A percentile compares a stretch with the other conserved stretches of the same genome.
phyloP scores from a whole-genome alignment of 2,113 vertebrate genomes.

The Nycticebus coucang region DNA sequence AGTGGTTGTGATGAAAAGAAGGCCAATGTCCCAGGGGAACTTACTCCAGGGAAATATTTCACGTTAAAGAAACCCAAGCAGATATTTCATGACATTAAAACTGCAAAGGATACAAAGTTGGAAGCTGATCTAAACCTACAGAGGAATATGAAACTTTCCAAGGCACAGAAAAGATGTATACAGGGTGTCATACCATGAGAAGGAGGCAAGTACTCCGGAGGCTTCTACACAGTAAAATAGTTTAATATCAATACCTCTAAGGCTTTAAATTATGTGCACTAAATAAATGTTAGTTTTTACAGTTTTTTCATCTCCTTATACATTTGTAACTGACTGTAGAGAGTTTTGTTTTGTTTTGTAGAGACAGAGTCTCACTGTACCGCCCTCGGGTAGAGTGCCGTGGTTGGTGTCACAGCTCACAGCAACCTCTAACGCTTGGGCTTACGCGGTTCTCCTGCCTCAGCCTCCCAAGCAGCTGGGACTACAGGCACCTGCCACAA shows the following conservation, averaged over 20 bases:
- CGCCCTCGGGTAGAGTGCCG: too few species aligned
- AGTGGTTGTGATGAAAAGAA: neutral
- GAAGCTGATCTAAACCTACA: neutral
- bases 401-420: too few species aligned
- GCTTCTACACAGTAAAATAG: neutral
- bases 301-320: neutral
- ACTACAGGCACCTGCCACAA: too few species aligned
- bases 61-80: constrained; percentile 4
- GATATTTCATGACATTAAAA: neutral
- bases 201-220: neutral
- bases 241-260: neutral
- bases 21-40: neutral
- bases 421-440: too few species aligned
- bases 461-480: too few species aligned
- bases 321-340: neutral
- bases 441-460: too few species aligned
- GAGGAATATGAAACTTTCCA: neutral
- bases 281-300: neutral
- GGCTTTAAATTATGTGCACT: neutral
- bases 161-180: neutral
- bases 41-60: neutral
- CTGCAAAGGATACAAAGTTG: neutral
- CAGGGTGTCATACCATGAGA: neutral
- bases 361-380: too few species aligned
- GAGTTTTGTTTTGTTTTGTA: too few species aligned